Evolutionary conservation across 2,888 invertebrate species (phyloP).

Genomic region (Unio delphinus): DNA sequence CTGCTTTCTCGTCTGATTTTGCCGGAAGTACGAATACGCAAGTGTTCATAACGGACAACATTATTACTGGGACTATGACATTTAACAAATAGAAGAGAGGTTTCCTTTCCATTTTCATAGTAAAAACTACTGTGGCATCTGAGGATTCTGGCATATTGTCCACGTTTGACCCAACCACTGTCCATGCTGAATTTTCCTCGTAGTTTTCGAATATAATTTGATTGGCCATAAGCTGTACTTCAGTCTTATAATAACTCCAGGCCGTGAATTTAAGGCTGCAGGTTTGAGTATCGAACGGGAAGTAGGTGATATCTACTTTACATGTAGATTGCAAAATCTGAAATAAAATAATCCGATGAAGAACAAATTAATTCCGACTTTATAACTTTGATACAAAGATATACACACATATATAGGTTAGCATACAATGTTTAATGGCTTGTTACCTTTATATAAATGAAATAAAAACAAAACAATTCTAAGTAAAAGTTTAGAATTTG

Average conservation of each 20-base stretch:
- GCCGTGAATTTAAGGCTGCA: conserved; percentile 6
- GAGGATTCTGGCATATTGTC: neutral
- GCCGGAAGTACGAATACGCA: conserved; percentile 22
- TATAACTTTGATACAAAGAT: too few relatives aligned
- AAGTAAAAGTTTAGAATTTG: too few relatives aligned
- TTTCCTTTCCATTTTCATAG: conserved; percentile 18
- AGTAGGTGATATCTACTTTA: conserved; percentile 8
- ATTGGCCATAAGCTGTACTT: conserved; percentile 16
- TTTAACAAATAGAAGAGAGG: conserved; percentile 17
- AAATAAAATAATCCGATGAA: neutral
- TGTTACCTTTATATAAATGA: too few relatives aligned
- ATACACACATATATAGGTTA: too few relatives aligned
- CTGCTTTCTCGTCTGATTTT: conserved; percentile 23
- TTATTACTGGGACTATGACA: conserved; percentile 17
- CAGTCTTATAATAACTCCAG: conserved; percentile 7
- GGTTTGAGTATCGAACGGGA: conserved; percentile 7
- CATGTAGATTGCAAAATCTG: conserved; percentile 10
- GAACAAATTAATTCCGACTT: too few relatives aligned
- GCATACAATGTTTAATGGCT: too few relatives aligned
- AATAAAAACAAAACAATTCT: too few relatives aligned
- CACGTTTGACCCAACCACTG: conserved; percentile 8
- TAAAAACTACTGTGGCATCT: conserved; percentile 17
- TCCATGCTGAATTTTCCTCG: conserved; percentile 20
- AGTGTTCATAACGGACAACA: conserved; percentile 19
- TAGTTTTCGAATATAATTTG: conserved; percentile 15